Conservation (phyloP, 2,113 vertebrate genomes). For the Nyctereutes procyonoides region DNA sequence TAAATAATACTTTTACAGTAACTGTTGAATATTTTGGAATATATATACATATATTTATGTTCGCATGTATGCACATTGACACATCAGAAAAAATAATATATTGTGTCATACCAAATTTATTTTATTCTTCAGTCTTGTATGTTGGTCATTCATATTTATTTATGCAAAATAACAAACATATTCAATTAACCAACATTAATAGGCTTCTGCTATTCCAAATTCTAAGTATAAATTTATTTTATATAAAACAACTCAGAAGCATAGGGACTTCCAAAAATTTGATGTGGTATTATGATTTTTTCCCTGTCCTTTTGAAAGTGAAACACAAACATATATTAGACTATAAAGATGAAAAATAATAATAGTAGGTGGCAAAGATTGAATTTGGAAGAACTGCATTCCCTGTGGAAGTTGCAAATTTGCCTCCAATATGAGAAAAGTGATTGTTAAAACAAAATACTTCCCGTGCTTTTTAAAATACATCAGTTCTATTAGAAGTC, state of each 20-base stretch:
- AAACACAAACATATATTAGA: conserved; percentile 7
- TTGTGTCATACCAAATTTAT: neutral
- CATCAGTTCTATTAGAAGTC: neutral
- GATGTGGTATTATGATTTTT: neutral
- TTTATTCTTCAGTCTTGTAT: neutral
- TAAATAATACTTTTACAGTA: neutral
- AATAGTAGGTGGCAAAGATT: neutral
- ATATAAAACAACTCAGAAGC: neutral
- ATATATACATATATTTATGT: neutral
- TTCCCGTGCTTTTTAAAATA: neutral
- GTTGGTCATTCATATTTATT: neutral
- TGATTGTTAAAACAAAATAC: neutral
- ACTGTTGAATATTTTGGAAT: neutral
- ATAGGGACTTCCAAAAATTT: neutral
- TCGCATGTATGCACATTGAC: neutral
- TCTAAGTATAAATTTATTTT: conserved; percentile 29
- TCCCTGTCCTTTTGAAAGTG: conserved; percentile 21
- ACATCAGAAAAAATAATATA: neutral
- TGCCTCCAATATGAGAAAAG: neutral
- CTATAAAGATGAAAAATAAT: conserved; percentile 43
- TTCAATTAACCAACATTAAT: neutral
- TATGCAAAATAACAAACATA: neutral
- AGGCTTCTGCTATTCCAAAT: neutral
- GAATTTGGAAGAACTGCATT: neutral
- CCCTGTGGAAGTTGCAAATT: conserved; percentile 48